Evolutionary conservation across 2,888 invertebrate species (phyloP).

Genomic region (Caradrina kadenii): DNA sequence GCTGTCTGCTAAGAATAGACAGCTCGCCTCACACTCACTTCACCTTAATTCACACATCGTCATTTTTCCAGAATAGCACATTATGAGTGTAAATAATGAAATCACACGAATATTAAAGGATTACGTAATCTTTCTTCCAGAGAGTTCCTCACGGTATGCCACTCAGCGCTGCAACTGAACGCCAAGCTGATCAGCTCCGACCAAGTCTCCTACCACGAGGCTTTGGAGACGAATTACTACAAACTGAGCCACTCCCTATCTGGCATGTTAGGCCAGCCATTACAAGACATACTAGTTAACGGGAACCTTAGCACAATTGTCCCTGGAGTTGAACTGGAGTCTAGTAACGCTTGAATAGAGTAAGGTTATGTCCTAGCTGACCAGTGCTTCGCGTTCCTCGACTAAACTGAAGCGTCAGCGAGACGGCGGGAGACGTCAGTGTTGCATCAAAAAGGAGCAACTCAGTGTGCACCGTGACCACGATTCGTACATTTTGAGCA

Average conservation of each 20-base stretch:
- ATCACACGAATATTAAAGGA: neutral
- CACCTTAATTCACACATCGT: too few species aligned
- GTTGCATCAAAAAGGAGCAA: too few species aligned
- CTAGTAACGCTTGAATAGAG: constrained; percentile 93
- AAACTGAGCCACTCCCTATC: constrained; percentile 95
- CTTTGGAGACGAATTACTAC: constrained; percentile 95
- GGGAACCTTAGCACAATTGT: constrained; percentile 95
- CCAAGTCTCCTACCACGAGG: constrained; percentile 98
- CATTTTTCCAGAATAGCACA: too few species aligned
- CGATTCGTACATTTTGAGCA: too few species aligned
- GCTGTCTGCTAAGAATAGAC: too few species aligned
- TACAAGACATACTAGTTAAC: constrained; percentile 92
- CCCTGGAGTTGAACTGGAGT: constrained; percentile 94
- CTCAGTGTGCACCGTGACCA: too few species aligned
- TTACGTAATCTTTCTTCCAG: constrained; percentile 84
- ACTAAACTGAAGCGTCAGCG: neutral
- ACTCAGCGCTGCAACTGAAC: constrained; percentile 97
- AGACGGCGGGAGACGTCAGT: too few species aligned
- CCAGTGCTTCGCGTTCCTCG: constrained; percentile 2
- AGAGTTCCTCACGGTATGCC: constrained; percentile 97
- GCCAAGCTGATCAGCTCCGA: constrained; percentile 96
- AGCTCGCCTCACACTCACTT: too few species aligned
- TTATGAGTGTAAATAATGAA: too few species aligned
- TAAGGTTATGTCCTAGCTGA: constrained; percentile 21
- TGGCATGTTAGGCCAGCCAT: constrained; percentile 93